A percentile compares a stretch with the other conserved stretches of the same genome.
Evolutionary conservation across 2,113 vertebrate species (phyloP).

Genomic region (Ceratotherium simum): DNA sequence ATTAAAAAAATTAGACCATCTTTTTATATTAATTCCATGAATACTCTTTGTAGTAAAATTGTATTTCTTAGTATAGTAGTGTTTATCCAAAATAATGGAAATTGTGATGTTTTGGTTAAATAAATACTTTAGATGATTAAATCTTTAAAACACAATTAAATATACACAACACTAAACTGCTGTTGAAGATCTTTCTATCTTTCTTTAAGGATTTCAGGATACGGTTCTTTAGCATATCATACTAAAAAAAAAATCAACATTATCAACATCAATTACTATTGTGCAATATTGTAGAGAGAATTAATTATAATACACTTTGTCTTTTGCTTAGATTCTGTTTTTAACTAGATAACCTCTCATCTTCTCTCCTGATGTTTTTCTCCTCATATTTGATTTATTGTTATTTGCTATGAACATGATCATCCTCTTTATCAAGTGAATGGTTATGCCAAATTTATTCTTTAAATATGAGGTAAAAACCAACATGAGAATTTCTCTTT

Average conservation of each 20-base stretch:
- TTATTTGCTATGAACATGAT: background rate
- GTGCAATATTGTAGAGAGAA: background rate
- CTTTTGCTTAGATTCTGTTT: constrained; percentile 38
- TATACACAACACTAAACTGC: background rate
- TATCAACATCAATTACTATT: background rate
- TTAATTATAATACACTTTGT: background rate
- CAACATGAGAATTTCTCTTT: background rate
- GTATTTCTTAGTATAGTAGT: background rate
- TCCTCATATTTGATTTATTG: background rate
- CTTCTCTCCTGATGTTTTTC: background rate
- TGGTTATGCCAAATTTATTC: background rate
- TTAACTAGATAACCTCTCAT: constrained; percentile 12
- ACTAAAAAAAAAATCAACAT: background rate
- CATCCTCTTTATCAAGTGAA: background rate
- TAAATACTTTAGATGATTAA: constrained; percentile 12
- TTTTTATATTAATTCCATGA: background rate
- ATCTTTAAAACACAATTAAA: constrained; percentile 22
- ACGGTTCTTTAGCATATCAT: background rate
- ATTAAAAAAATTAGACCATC: background rate
- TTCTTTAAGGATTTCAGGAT: background rate
- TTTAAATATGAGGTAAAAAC: constrained; percentile 30
- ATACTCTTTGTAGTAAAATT: background rate
- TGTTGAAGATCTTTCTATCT: background rate
- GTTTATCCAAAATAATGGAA: background rate
- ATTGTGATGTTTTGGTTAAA: background rate